A percentile compares a stretch with the other conserved stretches of the same genome.
These are phyloP conservation scores for Idaea biselata DNA, from an alignment of 2,888 invertebrate genomes.

Conservation along the genomic window DNA sequence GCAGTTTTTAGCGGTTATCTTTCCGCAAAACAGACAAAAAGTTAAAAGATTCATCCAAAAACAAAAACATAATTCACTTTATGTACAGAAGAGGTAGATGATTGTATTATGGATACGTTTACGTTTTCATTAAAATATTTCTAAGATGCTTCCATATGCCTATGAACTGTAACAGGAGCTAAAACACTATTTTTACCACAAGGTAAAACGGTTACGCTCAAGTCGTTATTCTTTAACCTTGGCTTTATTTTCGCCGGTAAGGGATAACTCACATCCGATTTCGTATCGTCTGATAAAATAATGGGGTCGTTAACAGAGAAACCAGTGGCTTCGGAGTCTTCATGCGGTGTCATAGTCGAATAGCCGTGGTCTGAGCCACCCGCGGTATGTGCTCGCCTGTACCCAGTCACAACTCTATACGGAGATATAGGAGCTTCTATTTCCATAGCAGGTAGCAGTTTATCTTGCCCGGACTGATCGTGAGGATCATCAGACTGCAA, in stretches of 20 bases:
- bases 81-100: slow-evolving; percentile 57
- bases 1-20: not conserved
- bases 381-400: slow-evolving; percentile 87
- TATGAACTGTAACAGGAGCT: slow-evolving; percentile 94
- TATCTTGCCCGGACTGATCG: slow-evolving; percentile 84
- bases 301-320: slow-evolving; percentile 85
- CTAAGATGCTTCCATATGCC: slow-evolving; percentile 91
- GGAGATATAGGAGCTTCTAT: slow-evolving; percentile 90
- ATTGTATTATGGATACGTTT: slow-evolving; percentile 10
- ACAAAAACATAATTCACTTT: slow-evolving; percentile 21
- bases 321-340: slow-evolving; percentile 91
- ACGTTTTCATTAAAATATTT: slow-evolving; percentile 28
- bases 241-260: slow-evolving; percentile 72
- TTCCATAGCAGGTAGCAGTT: slow-evolving; percentile 80
- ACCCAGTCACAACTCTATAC: slow-evolving; percentile 91
- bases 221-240: slow-evolving; percentile 61
- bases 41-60: slow-evolving; percentile 31
- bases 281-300: slow-evolving; percentile 75
- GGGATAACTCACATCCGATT: slow-evolving; percentile 81
- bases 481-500: slow-evolving; percentile 85
- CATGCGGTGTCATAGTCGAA: slow-evolving; percentile 95
- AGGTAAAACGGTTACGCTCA: slow-evolving; percentile 74
- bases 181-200: slow-evolving; percentile 83
- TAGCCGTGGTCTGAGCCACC: slow-evolving; percentile 96
- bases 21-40: slow-evolving; percentile 13